A percentile compares a stretch with the other conserved stretches of the same genome.
phyloP scores from a whole-genome alignment of 64 coral and sea anemone genomes.

The Stichodactyla mertensii region DNA sequence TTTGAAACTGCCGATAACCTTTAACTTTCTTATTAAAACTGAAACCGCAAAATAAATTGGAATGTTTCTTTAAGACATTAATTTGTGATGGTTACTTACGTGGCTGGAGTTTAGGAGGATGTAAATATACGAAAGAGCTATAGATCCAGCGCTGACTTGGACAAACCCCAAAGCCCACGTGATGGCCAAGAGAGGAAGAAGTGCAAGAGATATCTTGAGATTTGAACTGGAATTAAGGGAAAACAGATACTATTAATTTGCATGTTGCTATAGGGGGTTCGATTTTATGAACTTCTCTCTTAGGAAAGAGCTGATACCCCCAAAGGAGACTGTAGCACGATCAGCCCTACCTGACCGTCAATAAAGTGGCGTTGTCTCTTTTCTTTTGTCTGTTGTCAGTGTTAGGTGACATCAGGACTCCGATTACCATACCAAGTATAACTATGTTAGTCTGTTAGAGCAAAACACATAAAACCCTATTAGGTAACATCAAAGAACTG shows the following conservation, averaged over 20 bases:
- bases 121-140: conserved; percentile 55
- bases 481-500: not conserved
- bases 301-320: no score
- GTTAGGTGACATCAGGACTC: conserved; percentile 71
- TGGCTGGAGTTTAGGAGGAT: conserved; percentile 56
- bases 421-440: conserved; percentile 86
- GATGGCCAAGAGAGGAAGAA: conserved; percentile 61
- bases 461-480: not conserved
- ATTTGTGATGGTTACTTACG: conserved; percentile 19
- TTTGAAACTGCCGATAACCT: no score
- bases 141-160: conserved; percentile 43
- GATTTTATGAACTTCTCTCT: no score
- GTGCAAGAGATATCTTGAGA: conserved; percentile 51
- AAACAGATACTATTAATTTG: not conserved
- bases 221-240: conserved; percentile 15
- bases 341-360: conserved; percentile 41
- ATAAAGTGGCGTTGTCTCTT: conserved; percentile 29
- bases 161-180: conserved; percentile 79
- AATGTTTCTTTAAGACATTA: not conserved
- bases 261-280: no score
- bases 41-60: no score
- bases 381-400: conserved; percentile 13
- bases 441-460: conserved; percentile 57
- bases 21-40: not conserved
- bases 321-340: no score